Evolutionary conservation across 2,888 invertebrate genomes (phyloP).

Genomic region (Hesperia comma): DNA sequence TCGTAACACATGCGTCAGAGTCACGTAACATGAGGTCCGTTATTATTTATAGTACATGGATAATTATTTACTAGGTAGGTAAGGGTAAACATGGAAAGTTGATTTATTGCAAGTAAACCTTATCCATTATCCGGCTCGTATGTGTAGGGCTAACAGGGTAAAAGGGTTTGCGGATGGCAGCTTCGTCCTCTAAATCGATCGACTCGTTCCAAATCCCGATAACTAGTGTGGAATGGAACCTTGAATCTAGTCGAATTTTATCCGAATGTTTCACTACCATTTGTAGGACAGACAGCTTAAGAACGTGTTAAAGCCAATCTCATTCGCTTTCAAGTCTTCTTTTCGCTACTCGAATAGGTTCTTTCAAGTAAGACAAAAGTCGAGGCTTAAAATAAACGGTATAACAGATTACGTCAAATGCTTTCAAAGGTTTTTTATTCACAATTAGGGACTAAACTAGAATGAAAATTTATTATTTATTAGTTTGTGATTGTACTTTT

Average conservation of each 20-base stretch:
- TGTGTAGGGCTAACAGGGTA: conserved; percentile 30
- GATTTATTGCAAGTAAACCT: conserved; percentile 31
- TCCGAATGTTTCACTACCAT: not conserved
- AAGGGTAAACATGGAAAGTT: conserved; percentile 7
- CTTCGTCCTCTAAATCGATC: conserved; percentile 28
- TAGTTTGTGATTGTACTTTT: no score
- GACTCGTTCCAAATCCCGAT: conserved; percentile 17
- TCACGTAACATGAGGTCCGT: not conserved
- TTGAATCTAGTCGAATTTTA: conserved; percentile 26
- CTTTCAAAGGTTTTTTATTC: no score
- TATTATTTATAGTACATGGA: not conserved
- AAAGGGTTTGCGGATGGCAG: conserved; percentile 26
- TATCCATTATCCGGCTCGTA: conserved; percentile 31
- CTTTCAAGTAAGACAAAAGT: no score
- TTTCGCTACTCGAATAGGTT: no score
- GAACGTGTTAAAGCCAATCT: not conserved
- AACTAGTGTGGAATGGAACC: conserved; percentile 15
- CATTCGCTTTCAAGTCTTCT: not conserved
- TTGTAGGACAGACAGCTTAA: not conserved
- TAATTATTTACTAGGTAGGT: conserved; percentile 7
- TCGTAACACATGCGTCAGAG: not conserved
- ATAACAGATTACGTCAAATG: no score
- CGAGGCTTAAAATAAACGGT: no score
- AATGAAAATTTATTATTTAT: no score
- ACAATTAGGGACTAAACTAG: no score